Percentiles rank a stretch among this genome's conserved stretches.
phyloP scores from a whole-genome alignment of 2,113 vertebrate species.

The Dunckerocampus dactyliophorus region DNA sequence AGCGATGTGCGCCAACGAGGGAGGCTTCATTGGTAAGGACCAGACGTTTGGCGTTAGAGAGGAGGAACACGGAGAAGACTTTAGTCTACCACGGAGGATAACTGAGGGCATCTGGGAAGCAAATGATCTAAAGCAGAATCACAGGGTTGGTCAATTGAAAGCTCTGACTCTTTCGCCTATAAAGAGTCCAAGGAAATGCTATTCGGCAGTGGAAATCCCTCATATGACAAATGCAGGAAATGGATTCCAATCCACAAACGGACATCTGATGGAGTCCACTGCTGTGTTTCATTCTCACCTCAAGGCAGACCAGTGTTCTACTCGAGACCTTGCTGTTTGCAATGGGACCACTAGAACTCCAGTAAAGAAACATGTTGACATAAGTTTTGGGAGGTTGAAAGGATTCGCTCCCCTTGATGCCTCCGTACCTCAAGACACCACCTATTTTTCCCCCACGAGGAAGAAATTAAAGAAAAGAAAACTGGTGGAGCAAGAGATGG shows the following conservation, averaged over 20 bases:
- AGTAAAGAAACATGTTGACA: neutral
- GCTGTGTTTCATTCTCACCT: neutral
- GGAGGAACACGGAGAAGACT: neutral
- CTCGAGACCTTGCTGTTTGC: neutral
- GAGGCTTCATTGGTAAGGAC: neutral
- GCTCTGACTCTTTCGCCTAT: slow-evolving; percentile 64
- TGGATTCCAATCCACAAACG: neutral
- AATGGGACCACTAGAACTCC: slow-evolving; percentile 11
- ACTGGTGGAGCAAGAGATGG: neutral
- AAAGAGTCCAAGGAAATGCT: slow-evolving; percentile 37
- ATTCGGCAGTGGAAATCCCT: neutral
- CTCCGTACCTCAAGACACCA: slow-evolving; percentile 37
- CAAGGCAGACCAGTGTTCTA: neutral
- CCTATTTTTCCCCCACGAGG: slow-evolving; percentile 59
- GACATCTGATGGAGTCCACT: slow-evolving; percentile 27
- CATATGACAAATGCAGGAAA: neutral
- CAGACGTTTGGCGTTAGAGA: neutral
- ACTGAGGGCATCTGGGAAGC: neutral
- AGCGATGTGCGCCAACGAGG: neutral
- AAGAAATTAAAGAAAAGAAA: slow-evolving; percentile 41
- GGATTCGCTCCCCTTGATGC: slow-evolving; percentile 9
- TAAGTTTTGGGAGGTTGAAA: slow-evolving; percentile 6
- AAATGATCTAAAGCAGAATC: slow-evolving; percentile 1
- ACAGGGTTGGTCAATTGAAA: slow-evolving; percentile 27
- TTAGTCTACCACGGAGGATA: slow-evolving; percentile 13